Evolutionary conservation across 2,797 vertebrate species (phyloP), one percentile per base, ranked within the genome.

Genomic region (Emys orbicularis): DNA sequence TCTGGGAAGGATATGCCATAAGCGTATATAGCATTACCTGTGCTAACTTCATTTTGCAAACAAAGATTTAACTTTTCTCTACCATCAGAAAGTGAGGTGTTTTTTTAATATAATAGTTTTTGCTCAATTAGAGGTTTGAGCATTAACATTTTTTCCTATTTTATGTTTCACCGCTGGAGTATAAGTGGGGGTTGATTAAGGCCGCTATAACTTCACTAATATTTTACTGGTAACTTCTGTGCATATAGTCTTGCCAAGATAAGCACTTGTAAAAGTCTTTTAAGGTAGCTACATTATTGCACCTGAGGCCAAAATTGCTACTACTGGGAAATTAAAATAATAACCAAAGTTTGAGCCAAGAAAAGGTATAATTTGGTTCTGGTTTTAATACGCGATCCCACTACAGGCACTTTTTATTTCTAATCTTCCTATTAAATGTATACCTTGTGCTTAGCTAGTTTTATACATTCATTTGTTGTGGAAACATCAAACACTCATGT

Each of bases 181-280:
- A 44, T 91, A 56, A 72, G 57, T 53, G 1, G 59, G 1, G 27
- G 44, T 89, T 96, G 74, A 90, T 86, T 87, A 90, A 91, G 80
- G 79, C 54, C 29, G 77, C 61, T 74, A 76, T 83, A 89, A 85
- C 91, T 21, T 34, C 34, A 34, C 31, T 34, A 61, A 31, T 16
- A 61, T 61, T 94, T 79, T 87, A 89, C 83, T 88, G 61, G 56
- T 86, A 68, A 74, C 83, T 95, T 96, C 68, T 93, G 72, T 79
- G 83, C 72, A 84, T 81, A 49, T 3, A 29, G 29, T 52, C 72
- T 93, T 87, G 72, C 74, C 88, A 95, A 92, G 94, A 91, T 86
- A 92, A 95, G 68, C 79, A 80, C 53, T 81, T 88, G 57, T 89
- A 81, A 90, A 96, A 93, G 2, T 5, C 88, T 95, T 88, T n/a